phyloP scores from a whole-genome alignment of 1,140 invertebrate genomes.

The Aphelinus atriplicis region DNA sequence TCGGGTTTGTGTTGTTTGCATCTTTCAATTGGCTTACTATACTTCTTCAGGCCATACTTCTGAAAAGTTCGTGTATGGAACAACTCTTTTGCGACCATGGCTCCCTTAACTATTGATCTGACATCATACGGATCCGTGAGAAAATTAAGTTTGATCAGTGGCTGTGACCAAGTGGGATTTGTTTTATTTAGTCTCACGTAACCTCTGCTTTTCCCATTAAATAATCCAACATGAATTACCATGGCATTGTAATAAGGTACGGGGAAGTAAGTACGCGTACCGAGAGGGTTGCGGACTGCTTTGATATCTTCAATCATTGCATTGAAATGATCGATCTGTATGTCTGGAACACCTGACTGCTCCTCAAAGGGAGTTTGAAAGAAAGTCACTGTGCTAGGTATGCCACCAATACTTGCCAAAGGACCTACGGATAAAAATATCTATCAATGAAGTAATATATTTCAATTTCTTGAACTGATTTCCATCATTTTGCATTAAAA shows the following conservation, averaged over 20 bases:
- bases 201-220: not conserved
- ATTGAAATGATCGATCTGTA: not conserved
- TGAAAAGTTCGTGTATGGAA: not conserved
- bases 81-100: not conserved
- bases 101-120: not conserved
- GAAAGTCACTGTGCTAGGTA: not conserved
- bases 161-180: not conserved
- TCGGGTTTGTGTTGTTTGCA: not conserved
- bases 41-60: not conserved
- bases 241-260: not conserved
- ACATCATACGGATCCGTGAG: not conserved
- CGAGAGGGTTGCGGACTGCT: not conserved
- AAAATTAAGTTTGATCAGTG: not conserved
- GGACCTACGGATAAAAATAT: not conserved
- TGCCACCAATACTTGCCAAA: not conserved
- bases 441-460: too few relatives aligned
- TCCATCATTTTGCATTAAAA: too few relatives aligned
- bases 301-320: not conserved
- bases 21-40: not conserved
- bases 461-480: too few relatives aligned
- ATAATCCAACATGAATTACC: not conserved
- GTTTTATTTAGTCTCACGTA: not conserved
- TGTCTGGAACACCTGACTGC: not conserved
- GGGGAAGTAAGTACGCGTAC: not conserved
- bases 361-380: not conserved